Evolutionary conservation across 1,140 invertebrate genomes (phyloP).

Genomic region (Antheraea mylitta): DNA sequence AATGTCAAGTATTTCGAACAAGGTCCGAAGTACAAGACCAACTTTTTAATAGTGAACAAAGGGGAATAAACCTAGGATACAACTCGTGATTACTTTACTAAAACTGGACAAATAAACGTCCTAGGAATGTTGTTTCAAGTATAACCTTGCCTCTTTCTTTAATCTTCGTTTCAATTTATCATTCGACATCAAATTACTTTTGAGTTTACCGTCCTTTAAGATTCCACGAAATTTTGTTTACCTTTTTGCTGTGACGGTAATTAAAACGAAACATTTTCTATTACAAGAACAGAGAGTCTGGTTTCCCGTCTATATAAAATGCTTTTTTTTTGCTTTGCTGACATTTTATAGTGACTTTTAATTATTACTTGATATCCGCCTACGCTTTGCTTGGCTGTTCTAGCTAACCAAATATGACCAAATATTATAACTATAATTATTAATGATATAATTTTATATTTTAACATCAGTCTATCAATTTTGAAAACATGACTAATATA

Average conservation of each 20-base stretch:
- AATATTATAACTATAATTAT: no score
- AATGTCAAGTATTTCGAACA: no score
- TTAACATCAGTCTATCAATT: no score
- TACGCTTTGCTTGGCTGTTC: no score
- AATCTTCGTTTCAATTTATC: not conserved
- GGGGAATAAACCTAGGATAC: not conserved
- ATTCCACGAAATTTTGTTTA: not conserved
- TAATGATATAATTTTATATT: no score
- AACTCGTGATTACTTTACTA: not conserved
- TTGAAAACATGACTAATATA: no score
- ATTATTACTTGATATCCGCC: no score
- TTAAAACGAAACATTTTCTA: not conserved
- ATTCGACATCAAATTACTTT: conserved; percentile 3
- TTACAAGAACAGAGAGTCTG: not conserved
- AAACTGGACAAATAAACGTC: no score
- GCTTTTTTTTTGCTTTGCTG: not conserved
- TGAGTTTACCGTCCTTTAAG: not conserved
- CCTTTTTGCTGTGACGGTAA: not conserved
- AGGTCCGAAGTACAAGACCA: no score
- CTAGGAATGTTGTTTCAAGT: not conserved
- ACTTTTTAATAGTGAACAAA: no score
- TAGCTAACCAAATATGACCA: no score
- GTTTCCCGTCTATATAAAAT: not conserved
- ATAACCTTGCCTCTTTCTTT: not conserved
- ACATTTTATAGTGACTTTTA: not conserved